Evolutionary conservation across 2,797 vertebrate species (phyloP).

Genomic region (Acanthiza pusilla): DNA sequence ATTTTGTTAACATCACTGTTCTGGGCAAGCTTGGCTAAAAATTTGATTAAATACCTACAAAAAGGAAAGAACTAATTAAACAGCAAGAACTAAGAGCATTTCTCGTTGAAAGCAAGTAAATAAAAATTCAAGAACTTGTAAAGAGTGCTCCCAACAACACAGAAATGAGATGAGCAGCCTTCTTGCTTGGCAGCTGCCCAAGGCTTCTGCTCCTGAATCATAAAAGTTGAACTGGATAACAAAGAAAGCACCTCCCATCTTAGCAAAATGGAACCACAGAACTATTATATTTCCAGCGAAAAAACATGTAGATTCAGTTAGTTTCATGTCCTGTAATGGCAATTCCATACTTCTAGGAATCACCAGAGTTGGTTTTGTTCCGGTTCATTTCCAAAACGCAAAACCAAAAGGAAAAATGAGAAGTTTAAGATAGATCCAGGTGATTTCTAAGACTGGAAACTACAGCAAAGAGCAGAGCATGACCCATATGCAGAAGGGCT

Average conservation of each 20-base stretch:
- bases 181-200: not conserved
- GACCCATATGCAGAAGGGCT: not conserved
- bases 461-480: not conserved
- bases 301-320: not conserved
- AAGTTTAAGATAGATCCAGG: not conserved
- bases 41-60: conserved; percentile 96
- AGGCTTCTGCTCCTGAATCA: not conserved
- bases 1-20: conserved; percentile 95
- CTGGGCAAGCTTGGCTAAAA: conserved; percentile 90
- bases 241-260: not conserved
- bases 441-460: not conserved
- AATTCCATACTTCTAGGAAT: not conserved
- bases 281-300: not conserved
- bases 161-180: not conserved
- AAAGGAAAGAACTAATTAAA: not conserved
- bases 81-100: not conserved
- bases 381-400: not conserved
- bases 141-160: not conserved
- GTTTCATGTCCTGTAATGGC: not conserved
- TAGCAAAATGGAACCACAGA: not conserved
- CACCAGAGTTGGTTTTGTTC: not conserved
- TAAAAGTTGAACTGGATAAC: not conserved
- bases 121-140: not conserved
- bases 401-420: not conserved
- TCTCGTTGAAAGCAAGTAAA: not conserved